A percentile compares a stretch with the other conserved stretches of the same genome.
These are phyloP conservation scores for Acleris laterana DNA, from an alignment of 2,888 invertebrate genomes.

Conservation along the genomic window DNA sequence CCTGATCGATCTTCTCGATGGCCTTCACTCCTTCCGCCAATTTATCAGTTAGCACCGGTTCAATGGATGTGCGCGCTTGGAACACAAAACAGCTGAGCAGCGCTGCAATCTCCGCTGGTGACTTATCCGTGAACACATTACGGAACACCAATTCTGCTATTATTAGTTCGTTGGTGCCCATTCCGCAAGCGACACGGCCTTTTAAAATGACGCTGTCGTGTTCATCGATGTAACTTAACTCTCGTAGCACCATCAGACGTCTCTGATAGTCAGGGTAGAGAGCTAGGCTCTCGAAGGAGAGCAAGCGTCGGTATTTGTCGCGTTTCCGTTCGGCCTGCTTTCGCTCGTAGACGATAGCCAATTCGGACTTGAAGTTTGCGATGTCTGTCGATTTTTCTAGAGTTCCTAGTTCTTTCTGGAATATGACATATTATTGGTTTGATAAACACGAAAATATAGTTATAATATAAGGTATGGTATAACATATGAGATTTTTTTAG, in stretches of 20 bases:
- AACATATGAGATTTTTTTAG: too few species aligned
- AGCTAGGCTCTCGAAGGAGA: constrained; percentile 93
- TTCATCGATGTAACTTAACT: constrained; percentile 87
- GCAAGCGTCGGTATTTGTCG: constrained; percentile 87
- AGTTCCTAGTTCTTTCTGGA: constrained; percentile 73
- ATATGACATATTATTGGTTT: constrained; percentile 32
- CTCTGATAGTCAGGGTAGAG: constrained; percentile 96
- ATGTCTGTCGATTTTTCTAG: constrained; percentile 88
- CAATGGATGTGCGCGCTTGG: constrained; percentile 89
- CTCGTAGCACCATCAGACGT: constrained; percentile 89
- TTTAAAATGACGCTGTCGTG: constrained; percentile 77
- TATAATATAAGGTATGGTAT: not conserved
- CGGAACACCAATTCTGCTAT: constrained; percentile 97
- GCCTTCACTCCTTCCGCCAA: constrained; percentile 87
- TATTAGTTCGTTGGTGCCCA: constrained; percentile 91
- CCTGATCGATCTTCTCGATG: constrained; percentile 88
- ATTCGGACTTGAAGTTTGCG: constrained; percentile 91
- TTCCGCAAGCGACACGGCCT: constrained; percentile 77
- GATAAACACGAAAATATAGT: not conserved
- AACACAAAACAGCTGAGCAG: constrained; percentile 96
- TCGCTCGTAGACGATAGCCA: constrained; percentile 89
- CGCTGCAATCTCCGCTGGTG: constrained; percentile 96
- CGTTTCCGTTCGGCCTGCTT: constrained; percentile 88
- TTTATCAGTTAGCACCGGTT: constrained; percentile 84
- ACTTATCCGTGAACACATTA: constrained; percentile 93